A percentile compares a stretch with the other conserved stretches of the same genome.
phyloP scores from a whole-genome alignment of 2,113 vertebrate species.

The Bubo blakistoni region DNA sequence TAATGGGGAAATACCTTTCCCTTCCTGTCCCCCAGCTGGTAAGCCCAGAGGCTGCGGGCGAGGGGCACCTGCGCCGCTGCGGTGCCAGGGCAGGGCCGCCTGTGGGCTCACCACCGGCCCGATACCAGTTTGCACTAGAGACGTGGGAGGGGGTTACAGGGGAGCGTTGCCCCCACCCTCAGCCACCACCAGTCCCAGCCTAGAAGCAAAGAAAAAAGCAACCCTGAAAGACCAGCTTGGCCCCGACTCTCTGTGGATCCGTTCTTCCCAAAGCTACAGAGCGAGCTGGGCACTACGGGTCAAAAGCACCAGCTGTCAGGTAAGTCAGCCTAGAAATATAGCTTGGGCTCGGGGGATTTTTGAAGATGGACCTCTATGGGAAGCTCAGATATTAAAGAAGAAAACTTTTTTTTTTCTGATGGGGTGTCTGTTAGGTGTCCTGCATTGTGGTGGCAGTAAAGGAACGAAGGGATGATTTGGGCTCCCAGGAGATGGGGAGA shows the following conservation, averaged over 20 bases:
- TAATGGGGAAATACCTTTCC: not conserved
- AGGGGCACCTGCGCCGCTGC: not conserved
- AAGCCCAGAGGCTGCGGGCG: not conserved
- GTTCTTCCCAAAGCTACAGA: not conserved
- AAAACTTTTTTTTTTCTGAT: not conserved
- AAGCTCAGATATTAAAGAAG: not conserved
- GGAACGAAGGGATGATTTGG: not conserved
- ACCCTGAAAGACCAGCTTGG: not conserved
- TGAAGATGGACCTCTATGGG: not conserved
- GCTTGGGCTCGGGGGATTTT: not conserved
- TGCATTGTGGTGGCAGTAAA: not conserved
- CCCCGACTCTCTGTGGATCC: not conserved
- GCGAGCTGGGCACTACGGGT: not conserved
- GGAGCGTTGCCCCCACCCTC: no score
- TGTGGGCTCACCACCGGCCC: fast-evolving
- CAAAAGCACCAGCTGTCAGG: not conserved
- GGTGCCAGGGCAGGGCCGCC: not conserved
- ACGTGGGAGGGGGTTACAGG: not conserved
- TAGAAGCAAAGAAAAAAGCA: not conserved
- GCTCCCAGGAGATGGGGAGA: not conserved
- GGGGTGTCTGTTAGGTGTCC: not conserved
- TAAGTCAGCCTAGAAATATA: not conserved
- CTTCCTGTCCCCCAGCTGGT: not conserved
- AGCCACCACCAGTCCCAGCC: not conserved
- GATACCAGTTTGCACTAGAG: not conserved